Evolutionary conservation across 2,113 vertebrate genomes (phyloP).

Genomic region (Dendropsophus ebraccatus): DNA sequence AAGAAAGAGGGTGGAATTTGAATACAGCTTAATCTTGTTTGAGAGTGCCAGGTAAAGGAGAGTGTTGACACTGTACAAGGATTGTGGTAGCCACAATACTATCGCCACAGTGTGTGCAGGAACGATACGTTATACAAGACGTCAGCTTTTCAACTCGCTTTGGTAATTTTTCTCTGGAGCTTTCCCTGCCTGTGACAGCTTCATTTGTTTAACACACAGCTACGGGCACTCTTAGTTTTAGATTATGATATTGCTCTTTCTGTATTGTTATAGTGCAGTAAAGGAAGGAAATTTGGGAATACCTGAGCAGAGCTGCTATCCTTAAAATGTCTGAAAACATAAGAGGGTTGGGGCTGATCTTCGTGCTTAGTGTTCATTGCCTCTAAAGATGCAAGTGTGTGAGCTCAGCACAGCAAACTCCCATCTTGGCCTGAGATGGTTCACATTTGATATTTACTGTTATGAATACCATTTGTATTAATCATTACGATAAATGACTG

Average conservation of each 20-base stretch:
- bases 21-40: conserved; percentile 80
- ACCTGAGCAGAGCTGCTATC: conserved; percentile 66
- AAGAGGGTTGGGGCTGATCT: conserved; percentile 62
- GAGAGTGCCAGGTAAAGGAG: conserved; percentile 49
- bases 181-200: conserved; percentile 82
- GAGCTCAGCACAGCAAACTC: conserved; percentile 60
- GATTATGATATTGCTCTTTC: conserved; percentile 76
- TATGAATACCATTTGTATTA: conserved; percentile 99
- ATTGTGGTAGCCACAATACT: conserved; percentile 67
- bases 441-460: conserved; percentile 95
- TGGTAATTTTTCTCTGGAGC: conserved; percentile 80
- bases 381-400: conserved; percentile 59
- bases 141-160: conserved; percentile 70
- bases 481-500: conserved; percentile 99
- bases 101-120: conserved; percentile 61
- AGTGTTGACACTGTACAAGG: conserved; percentile 76
- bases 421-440: conserved; percentile 73
- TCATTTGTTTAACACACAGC: conserved; percentile 84
- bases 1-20: conserved; percentile 68
- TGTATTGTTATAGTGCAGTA: conserved; percentile 70
- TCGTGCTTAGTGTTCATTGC: conserved; percentile 63
- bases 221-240: conserved; percentile 71
- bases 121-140: conserved; percentile 75
- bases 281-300: conserved; percentile 73
- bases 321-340: conserved; percentile 70